Evolutionary conservation across 2,113 vertebrate genomes (phyloP), one percentile per base, ranked within the genome.

Genomic region (Hystrix brachyura): DNA sequence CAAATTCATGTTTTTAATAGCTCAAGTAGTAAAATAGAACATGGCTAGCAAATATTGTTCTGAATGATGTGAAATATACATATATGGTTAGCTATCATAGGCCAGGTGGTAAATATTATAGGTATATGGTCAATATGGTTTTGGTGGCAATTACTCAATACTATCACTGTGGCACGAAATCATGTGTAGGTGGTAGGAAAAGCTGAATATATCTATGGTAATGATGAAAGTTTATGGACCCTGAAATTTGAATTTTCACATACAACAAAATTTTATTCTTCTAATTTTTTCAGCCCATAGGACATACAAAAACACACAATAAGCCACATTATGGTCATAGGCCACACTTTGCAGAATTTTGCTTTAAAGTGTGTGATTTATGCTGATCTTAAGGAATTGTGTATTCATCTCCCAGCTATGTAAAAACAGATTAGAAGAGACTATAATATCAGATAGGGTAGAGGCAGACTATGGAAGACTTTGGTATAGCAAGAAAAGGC

Each of bases 171-270:
- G 14, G 23, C 87, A 18, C 51, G n/a, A 86, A 64, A 38, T 89
- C 29, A 72, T 29, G 12, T 7, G 21, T 23, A 82, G 51, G 72
- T 1, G 55, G 43, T 62, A 78, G 21, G 38, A 90, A 62, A 3
- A 84, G 80, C 38, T 23, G 6, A 69, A 0, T 0, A 38, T 71
- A 64, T 3, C 7, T 84, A 5, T 81, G 18, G 38, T 71, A 9
- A 9, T 23, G 43, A 69, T 83, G 21, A 72, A 84, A 92, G n/a
- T 76, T 51, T 76, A 69, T 64, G 48, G 34, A 34, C 21, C 64
- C 1, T 46, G 5, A 95, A 78, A 87, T 79, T 65, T 83, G 11
- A 60, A 93, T 89, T 94, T 96, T 95, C 17, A 86, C 11, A 76
- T 55, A 48, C 81, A 7, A 48, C 21, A 43, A 83, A 81, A 76